Evolutionary conservation across 2,888 invertebrate species (phyloP).

Genomic region (Terebella lapidaria): DNA sequence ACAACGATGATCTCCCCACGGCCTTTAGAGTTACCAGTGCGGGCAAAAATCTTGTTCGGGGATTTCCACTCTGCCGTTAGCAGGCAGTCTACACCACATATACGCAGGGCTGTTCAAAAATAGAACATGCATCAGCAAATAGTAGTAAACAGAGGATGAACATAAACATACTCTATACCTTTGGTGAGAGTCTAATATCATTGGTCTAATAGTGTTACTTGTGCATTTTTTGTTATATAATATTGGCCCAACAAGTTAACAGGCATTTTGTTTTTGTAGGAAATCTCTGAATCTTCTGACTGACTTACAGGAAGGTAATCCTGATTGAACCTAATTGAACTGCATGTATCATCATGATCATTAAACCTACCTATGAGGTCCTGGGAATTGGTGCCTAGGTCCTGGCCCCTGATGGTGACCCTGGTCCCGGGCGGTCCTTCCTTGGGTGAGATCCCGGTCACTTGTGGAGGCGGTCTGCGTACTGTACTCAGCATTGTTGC

Average conservation of each 20-base stretch:
- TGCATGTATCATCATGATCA: no score
- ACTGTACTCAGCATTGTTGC: constrained; percentile 11
- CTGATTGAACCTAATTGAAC: no score
- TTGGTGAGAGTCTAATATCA: no score
- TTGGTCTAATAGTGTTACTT: no score
- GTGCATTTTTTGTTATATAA: no score
- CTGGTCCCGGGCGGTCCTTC: constrained; percentile 96
- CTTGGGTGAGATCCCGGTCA: constrained; percentile 86
- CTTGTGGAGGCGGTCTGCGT: constrained; percentile 32
- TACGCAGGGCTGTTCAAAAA: constrained; percentile 68
- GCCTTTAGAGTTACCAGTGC: constrained; percentile 73
- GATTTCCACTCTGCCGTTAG: constrained; percentile 97
- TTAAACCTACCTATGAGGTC: constrained; percentile 78
- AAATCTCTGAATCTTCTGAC: no score
- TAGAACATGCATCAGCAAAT: no score
- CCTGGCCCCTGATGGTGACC: constrained; percentile 91
- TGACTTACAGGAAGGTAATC: no score
- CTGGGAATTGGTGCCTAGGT: constrained; percentile 76
- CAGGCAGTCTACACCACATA: constrained; percentile 92
- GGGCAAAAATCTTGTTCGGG: constrained; percentile 90
- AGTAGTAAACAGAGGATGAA: no score
- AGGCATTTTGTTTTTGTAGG: no score
- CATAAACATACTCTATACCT: no score
- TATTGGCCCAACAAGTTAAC: no score
- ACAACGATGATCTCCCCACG: constrained; percentile 50